Base-by-base conservation (phyloP, 92 coral and sea anemone genomes). In the Plumapathes pennacea region DNA sequence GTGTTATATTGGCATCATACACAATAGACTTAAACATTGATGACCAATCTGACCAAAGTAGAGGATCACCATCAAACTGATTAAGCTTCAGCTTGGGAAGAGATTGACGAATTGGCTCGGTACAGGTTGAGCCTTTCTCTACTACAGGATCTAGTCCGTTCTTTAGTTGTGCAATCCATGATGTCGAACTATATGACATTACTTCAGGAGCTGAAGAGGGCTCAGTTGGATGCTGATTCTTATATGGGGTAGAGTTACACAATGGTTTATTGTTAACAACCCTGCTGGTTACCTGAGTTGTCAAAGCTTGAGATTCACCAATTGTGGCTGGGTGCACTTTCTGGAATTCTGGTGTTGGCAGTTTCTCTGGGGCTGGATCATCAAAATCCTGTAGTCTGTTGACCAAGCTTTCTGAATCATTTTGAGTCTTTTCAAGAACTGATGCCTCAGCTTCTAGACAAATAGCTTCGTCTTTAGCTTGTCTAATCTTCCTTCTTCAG, bases 31-130 rank as follows among this genome's bases (percentile, higher is more conserved):
- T 76, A 44, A 54, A 71, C 80, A 71, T 71, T 29, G 80, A 71
- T n/a, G n/a, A n/a, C 75, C 85, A 79, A 25, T 79, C 80, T 50
- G 64, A 22, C 85, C 80, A 71, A 8, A 20, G 62, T 12, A 77
- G 50, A 8, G 84, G 77, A 34, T 77, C 84, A 18, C 84, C 84
- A 17, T 71, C 80, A 62, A 71, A 79, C 4, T 14, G 62, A 25
- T 30, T 25, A 25, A 71, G 38, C 10, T 21, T 67, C 42, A 79
- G 12, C 62, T 55, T 71, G 32, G 81, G 74, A 23, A 62, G 68
- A 29, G 13, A 43, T 14, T 69, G 51, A 31, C 41, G 38, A 20
- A 50, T 25, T 34, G 37, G 29, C 21, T 23, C 15, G 4, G 30
- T 34, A 38, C 41, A 31, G 10, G 34, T 5, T n/a, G n/a, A n/a